Conservation (phyloP, 2,797 vertebrate genomes). For the Microctenopoma steveboyesi region DNA sequence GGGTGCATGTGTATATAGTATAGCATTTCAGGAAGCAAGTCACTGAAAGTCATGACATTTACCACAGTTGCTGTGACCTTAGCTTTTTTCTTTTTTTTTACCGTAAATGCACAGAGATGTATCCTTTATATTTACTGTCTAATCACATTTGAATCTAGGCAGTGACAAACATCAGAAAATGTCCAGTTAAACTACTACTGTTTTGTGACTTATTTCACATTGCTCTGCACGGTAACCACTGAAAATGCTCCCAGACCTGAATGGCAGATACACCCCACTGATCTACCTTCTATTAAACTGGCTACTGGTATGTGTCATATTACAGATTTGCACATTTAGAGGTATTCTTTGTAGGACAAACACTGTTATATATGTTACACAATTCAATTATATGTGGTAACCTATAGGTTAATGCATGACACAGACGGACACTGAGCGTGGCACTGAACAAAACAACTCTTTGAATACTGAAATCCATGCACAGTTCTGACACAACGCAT, state of each 20-base stretch:
- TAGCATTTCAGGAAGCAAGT: constrained; percentile 13
- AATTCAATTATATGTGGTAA: constrained; percentile 18
- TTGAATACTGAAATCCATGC: constrained; percentile 59
- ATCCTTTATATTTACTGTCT: constrained; percentile 30
- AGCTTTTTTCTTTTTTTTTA: constrained; percentile 1
- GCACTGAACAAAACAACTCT: constrained; percentile 45
- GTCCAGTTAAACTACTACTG: constrained; percentile 44
- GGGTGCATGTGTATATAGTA: background rate
- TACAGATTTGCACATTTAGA: background rate
- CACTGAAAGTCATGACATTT: constrained; percentile 9
- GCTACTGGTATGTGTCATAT: background rate
- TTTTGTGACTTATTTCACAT: constrained; percentile 58
- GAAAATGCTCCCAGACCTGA: constrained; percentile 48
- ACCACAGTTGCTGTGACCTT: background rate
- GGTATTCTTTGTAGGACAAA: background rate
- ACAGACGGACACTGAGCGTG: constrained; percentile 34
- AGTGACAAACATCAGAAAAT: constrained; percentile 46
- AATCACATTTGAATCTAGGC: constrained; percentile 48
- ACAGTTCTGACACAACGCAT: constrained; percentile 41
- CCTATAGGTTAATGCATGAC: constrained; percentile 31
- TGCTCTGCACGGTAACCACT: constrained; percentile 55
- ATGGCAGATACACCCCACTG: constrained; percentile 37
- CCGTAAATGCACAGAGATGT: constrained; percentile 1
- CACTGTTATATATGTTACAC: background rate
- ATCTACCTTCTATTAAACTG: constrained; percentile 24